Evolutionary conservation across 2,888 invertebrate species (phyloP), one percentile per base, ranked within the genome.

Genomic region (Abscondita cerata): DNA sequence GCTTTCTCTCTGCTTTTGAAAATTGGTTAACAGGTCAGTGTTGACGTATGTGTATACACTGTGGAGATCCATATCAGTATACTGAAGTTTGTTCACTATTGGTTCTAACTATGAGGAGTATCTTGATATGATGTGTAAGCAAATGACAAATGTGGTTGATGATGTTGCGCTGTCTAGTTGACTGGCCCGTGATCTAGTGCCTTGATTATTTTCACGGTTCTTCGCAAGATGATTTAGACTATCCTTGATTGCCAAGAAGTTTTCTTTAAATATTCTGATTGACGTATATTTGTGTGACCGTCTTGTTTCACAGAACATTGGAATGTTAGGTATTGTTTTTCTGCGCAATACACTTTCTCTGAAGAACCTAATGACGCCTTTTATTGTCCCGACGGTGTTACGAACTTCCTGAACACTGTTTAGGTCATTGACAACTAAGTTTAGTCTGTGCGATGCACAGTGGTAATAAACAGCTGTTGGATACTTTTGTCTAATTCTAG

Each of bases 401-500:
- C 36, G 48, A 6, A 50, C 18, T 47, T 56, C 19, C 16, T 18
- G 50, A 11, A 50, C 31, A 9, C 11, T 20, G 19, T 56, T 56
- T 36, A 56, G 15, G 38, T 56, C 48, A 34, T 56, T 56, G 12
- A 56, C 50, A 31, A 59, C 58, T 18, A 62, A 48, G 31, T 62
- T 62, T 19, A 62, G 38, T 18, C 34, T 62, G 19, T 62, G 62
- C 8, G 53, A 59, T 40, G 54, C 48, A 50, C 58, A 59, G 41
- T 62, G 59, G 25, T 59, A 59, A 34, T 48, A 63, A 8, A 38
- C 13, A 16, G 48, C 48, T 38, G 12, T 36, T 16, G 33, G 33
- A 50, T 50, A 56, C 36, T 56, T 50, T 2, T 56, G 48, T 1
- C 48, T 11, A 36, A 56, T 50, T 25, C n/a, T 13, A 34, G 25